These are phyloP conservation scores for Scaptomyza tumidula DNA, from an alignment of 2,888 invertebrate genomes.

Conservation along the genomic window DNA sequence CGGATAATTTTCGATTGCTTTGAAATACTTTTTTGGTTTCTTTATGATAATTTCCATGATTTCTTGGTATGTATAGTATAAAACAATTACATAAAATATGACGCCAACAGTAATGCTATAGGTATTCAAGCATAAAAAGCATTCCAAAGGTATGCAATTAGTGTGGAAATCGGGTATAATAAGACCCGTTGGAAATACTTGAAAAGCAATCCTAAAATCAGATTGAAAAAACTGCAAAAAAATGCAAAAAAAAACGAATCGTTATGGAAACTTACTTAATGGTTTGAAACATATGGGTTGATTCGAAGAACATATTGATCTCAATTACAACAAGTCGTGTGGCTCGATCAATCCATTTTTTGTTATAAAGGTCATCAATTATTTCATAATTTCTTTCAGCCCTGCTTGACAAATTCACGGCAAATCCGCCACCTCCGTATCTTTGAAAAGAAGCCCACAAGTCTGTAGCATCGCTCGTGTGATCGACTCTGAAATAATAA, in stretches of 20 bases:
- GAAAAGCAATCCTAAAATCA: slow-evolving; percentile 23
- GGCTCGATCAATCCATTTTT: slow-evolving; percentile 24
- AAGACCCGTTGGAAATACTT: slow-evolving; percentile 37
- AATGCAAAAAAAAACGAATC: background rate
- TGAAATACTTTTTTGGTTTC: background rate
- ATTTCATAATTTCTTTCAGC: too few relatives aligned
- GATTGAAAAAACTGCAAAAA: background rate
- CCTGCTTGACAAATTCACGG: too few relatives aligned
- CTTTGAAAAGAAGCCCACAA: background rate
- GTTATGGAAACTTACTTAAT: slow-evolving; percentile 21
- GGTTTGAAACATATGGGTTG: background rate
- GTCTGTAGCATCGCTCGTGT: background rate
- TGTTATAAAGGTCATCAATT: rapidly evolving
- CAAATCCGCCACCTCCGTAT: slow-evolving; percentile 29
- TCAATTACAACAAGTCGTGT: slow-evolving; percentile 36
- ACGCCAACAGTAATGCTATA: background rate
- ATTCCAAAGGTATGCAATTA: background rate
- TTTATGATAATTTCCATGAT: background rate
- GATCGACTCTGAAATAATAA: background rate
- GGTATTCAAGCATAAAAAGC: background rate
- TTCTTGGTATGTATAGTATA: slow-evolving; percentile 32
- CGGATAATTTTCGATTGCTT: background rate
- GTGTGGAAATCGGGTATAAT: background rate
- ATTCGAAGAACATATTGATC: background rate
- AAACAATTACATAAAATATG: background rate